Evolutionary conservation across 2,113 vertebrate species (phyloP), one percentile per base, ranked within the genome.

Genomic region (Channa maculata): DNA sequence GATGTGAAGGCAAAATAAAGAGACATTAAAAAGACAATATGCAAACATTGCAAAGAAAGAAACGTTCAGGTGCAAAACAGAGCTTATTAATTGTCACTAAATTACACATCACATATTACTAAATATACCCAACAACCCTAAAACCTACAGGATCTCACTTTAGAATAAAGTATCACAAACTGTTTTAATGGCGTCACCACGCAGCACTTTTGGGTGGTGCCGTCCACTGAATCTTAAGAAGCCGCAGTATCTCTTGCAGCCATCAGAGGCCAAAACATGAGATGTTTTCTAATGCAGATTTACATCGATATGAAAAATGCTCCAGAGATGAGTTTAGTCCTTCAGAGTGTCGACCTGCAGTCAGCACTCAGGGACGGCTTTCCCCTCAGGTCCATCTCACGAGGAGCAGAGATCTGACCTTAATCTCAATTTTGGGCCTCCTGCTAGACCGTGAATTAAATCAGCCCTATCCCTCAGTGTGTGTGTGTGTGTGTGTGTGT

Each of bases 391-490:
- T 61, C 51, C 71, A 68, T 74, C 77, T 75, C 83, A 61, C 71
- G 57, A 80, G 71, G 67, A 88, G 71, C 83, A 57, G 8, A 80
- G 60, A 68, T 63, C 85, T 89, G 88, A 91, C 90, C 88, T 87
- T 79, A 80, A 91, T 91, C 82, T 83, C 69, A 87, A 78, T 83
- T 78, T 79, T 62, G 60, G 83, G 80, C 51, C 71, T 88, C 86
- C 87, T 88, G 80, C 86, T 65, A 77, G 60, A 72, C 78, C 74
- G 59, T 5, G 73, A 89, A 88, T 89, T 83, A 89, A 89, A 89
- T 85, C 86, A 86, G 80, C 80, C 62, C 75, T 63, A 54, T 76
- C 69, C 76, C 64, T 77, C 52, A 79, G 60, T 46, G 51, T 58
- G 45, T 71, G 55, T 72, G 55, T 48, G 51, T 63, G 33, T 59